phyloP scores from a whole-genome alignment of 1,140 invertebrate species.

The Drosophila sp. region DNA sequence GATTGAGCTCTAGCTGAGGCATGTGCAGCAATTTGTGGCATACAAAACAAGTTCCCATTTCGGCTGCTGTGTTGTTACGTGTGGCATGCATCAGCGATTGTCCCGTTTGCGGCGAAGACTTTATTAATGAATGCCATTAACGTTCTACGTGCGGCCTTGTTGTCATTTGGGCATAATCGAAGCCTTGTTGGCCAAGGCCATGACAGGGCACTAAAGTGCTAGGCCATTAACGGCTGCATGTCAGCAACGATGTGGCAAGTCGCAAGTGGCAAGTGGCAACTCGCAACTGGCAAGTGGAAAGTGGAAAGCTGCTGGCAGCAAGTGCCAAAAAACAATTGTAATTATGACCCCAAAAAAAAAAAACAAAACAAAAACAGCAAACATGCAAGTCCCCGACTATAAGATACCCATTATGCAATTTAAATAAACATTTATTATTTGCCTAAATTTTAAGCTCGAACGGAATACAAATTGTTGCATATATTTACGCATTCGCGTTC shows the following conservation, averaged over 20 bases:
- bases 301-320: not conserved
- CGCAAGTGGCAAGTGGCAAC: constrained; percentile 4
- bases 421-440: not conserved
- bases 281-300: constrained; percentile 1
- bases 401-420: not conserved
- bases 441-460: too few relatives aligned
- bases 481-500: too few relatives aligned
- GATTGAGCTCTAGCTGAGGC: constrained; percentile 13
- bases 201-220: constrained; percentile 42
- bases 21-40: constrained; percentile 22
- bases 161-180: constrained; percentile 29
- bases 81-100: constrained; percentile 26
- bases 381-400: not conserved
- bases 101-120: constrained; percentile 19
- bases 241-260: constrained; percentile 4
- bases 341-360: constrained; percentile 14
- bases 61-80: constrained; percentile 14
- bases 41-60: constrained; percentile 3
- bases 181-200: constrained; percentile 17
- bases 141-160: constrained; percentile 36
- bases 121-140: constrained; percentile 56
- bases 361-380: not conserved
- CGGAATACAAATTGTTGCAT: too few relatives aligned
- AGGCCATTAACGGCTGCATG: constrained; percentile 51
- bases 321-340: constrained; percentile 19